A percentile compares a stretch with the other conserved stretches of the same genome.
These are phyloP conservation scores for Pyxicephalus adspersus DNA, from an alignment of 2,113 vertebrate species.

Conservation along the genomic window DNA sequence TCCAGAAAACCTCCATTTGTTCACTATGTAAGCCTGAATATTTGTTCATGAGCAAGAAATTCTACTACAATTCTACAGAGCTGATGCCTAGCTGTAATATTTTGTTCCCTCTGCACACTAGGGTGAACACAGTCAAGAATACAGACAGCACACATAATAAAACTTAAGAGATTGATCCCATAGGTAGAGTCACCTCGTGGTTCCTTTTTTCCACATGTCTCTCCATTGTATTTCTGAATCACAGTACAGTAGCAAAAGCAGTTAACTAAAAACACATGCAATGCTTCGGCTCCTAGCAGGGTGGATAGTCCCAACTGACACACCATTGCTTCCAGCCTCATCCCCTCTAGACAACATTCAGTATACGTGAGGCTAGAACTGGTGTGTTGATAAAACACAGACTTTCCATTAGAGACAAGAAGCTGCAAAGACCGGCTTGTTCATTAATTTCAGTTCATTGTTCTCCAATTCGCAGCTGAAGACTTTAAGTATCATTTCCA, in stretches of 20 bases:
- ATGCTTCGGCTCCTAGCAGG: neutral
- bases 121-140: neutral
- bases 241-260: neutral
- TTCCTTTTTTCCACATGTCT: neutral
- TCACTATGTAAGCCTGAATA: too few species aligned
- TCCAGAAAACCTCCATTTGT: too few species aligned
- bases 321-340: neutral
- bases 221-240: neutral
- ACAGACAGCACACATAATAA: neutral
- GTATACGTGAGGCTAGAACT: neutral
- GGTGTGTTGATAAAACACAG: constrained; percentile 3
- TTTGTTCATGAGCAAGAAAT: too few species aligned
- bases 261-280: neutral
- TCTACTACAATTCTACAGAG: too few species aligned
- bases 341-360: neutral
- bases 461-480: constrained; percentile 6
- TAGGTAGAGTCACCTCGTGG: neutral
- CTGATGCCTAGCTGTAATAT: neutral
- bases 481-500: constrained; percentile 16
- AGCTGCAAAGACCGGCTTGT: neutral
- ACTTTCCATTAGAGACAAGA: neutral
- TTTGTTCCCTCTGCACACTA: neutral
- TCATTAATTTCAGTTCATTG: neutral
- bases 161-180: neutral
- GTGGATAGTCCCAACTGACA: neutral